Evolutionary conservation across 2,888 invertebrate species (phyloP), one percentile per base, ranked within the genome.

Genomic region (Branchellion lobata): DNA sequence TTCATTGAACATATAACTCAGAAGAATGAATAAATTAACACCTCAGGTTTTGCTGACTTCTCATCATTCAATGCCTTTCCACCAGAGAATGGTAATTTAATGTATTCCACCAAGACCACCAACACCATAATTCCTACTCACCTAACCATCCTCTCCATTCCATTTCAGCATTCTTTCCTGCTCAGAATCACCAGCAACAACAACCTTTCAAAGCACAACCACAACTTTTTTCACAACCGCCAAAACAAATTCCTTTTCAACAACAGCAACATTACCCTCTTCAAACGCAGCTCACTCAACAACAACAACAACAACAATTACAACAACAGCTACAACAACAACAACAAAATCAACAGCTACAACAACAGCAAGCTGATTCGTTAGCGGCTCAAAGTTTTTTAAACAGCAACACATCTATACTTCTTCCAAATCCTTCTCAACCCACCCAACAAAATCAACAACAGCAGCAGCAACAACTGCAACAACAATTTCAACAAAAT

Each of bases 1-100:
- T n/a, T n/a, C n/a, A n/a, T n/a, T n/a, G n/a, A n/a, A n/a, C 18
- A 47, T 47, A 47, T 18, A 14, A 47, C 18, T 14, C 8, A 47
- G 18, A 47, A 47, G 18, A 14, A 47, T 47, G 8, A 14, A 47
- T 47, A 24, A 21, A 27, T 34, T 14, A 68, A 82, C 81, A 79
- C 82, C 81, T 85, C 85, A 80, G 87, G 87, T 47, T 88, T 88
- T 86, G 88, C 88, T 53, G 87, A 88, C 82, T 88, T 88, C 84
- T 86, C 86, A 81, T 84, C 84, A 79, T 84, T 85, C 34, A 51
- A 69, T 47, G 29, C 78, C 27, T 77, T 65, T 57, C 78, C 78
- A 21, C 53, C 47, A 53, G n/a, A 24, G n/a, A 75, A 51, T 51
- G 31, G 34, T 27, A 31, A 47, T n/a, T n/a, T n/a, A n/a, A n/a